Percentiles rank a stretch among this genome's conserved stretches.
phyloP scores from a whole-genome alignment of 2,888 invertebrate species.

The Griposia aprilina region DNA sequence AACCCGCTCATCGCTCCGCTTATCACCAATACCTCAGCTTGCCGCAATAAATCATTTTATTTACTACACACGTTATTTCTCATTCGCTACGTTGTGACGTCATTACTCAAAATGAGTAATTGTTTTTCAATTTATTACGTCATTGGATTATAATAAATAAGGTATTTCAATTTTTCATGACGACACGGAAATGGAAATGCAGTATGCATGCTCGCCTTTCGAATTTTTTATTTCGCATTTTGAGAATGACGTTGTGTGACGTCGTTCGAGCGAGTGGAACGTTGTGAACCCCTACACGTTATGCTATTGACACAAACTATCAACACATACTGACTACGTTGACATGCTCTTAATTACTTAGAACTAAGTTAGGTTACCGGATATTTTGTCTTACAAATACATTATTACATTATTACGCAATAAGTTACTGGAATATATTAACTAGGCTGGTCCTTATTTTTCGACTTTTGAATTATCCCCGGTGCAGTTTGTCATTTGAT shows the following conservation, averaged over 20 bases:
- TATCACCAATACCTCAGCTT: conserved; percentile 6
- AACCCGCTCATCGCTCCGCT: conserved; percentile 30
- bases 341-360: no score
- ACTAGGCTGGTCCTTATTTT: no score
- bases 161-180: conserved; percentile 32
- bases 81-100: conserved; percentile 54
- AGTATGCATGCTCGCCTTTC: conserved; percentile 4
- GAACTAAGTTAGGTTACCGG: no score
- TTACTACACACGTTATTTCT: conserved; percentile 61
- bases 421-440: no score
- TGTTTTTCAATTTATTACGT: conserved; percentile 59
- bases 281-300: background rate
- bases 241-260: background rate
- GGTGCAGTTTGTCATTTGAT: no score
- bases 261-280: background rate
- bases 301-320: background rate
- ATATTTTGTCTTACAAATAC: no score
- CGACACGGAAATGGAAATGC: conserved; percentile 31
- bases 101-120: conserved; percentile 68
- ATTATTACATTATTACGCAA: no score
- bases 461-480: no score
- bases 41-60: conserved; percentile 67
- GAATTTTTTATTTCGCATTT: conserved; percentile 23
- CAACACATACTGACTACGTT: background rate
- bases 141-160: conserved; percentile 56